phyloP scores from a whole-genome alignment of 2,888 invertebrate genomes.

The Horisme vitalbata region DNA sequence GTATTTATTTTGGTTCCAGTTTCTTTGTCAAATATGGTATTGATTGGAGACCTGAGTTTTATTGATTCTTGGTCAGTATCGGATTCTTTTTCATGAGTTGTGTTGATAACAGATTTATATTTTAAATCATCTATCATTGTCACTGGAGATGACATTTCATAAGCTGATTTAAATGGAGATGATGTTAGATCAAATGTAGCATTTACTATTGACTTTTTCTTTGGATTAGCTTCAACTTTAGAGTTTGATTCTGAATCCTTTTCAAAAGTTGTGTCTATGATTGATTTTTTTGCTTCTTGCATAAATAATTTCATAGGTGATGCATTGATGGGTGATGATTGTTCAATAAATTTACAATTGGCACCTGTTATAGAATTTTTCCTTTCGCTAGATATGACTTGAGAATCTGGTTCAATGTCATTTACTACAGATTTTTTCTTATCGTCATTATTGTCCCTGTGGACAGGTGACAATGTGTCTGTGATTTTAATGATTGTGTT shows the following conservation, averaged over 20 bases:
- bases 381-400: background rate
- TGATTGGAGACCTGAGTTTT: background rate
- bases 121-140: constrained; percentile 15
- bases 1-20: constrained; percentile 8
- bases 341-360: background rate
- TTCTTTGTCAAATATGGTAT: constrained; percentile 10
- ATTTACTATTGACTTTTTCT: constrained; percentile 19
- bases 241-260: constrained; percentile 17
- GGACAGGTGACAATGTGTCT: background rate
- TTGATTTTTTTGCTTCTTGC: background rate
- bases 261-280: constrained; percentile 20
- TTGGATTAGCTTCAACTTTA: background rate
- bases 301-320: background rate
- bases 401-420: background rate
- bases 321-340: background rate
- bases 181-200: constrained; percentile 22
- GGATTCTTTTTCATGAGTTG: constrained; percentile 30
- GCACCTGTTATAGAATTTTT: constrained; percentile 6
- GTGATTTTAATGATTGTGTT: background rate
- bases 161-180: constrained; percentile 11
- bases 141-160: constrained; percentile 6
- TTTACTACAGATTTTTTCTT: constrained; percentile 2
- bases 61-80: constrained; percentile 3
- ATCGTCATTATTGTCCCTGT: background rate
- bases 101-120: constrained; percentile 18